Evolutionary conservation across 1,140 invertebrate species (phyloP).

Genomic region (Acromyrmex heyeri): DNA sequence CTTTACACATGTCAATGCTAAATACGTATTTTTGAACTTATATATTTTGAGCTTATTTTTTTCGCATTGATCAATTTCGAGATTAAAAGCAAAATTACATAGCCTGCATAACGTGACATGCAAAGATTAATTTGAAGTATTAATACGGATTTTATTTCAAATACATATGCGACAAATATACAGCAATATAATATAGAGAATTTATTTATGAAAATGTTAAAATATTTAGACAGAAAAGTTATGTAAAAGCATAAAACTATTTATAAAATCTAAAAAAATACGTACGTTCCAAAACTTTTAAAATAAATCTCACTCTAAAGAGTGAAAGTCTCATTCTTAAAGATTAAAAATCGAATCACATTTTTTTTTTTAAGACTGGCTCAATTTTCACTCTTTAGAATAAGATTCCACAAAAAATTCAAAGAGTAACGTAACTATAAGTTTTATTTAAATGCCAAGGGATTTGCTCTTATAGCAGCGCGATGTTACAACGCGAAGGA

Average conservation of each 20-base stretch:
- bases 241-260: background rate
- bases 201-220: constrained; percentile 6
- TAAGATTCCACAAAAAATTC: too few relatives aligned
- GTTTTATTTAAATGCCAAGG: constrained; percentile 14
- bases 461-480: background rate
- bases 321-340: too few relatives aligned
- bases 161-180: background rate
- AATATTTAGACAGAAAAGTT: background rate
- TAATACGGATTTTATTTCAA: background rate
- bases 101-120: background rate
- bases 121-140: background rate
- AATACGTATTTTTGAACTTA: background rate
- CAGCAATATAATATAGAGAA: background rate
- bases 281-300: too few relatives aligned
- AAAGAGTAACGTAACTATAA: background rate
- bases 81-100: background rate
- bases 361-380: too few relatives aligned
- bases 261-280: background rate
- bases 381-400: too few relatives aligned
- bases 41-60: too few relatives aligned
- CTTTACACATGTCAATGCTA: background rate
- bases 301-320: too few relatives aligned
- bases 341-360: too few relatives aligned
- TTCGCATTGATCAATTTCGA: background rate
- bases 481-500: background rate